Percentiles rank a stretch among this genome's conserved stretches.
These are phyloP conservation scores for Oncorhynchus clarkii DNA, from an alignment of 2,113 vertebrate species.

Conservation along the genomic window DNA sequence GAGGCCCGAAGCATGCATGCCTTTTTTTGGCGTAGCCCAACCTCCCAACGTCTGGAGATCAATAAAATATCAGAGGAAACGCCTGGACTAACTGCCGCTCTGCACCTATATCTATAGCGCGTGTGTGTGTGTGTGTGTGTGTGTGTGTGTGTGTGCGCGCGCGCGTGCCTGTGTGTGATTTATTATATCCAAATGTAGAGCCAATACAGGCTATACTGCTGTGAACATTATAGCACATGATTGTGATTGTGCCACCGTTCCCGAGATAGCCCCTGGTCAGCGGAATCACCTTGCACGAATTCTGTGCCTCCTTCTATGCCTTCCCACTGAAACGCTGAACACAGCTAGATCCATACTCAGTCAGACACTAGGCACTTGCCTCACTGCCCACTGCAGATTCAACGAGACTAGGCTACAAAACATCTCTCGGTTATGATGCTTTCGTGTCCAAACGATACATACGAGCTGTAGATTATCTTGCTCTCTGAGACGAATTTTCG, in stretches of 20 bases:
- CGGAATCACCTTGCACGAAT: not conserved
- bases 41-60: constrained; percentile 25
- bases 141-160: constrained; percentile 1
- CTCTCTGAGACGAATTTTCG: not conserved
- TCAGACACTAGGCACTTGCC: not conserved
- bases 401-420: not conserved
- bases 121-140: constrained; percentile 7
- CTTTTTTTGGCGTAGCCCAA: constrained; percentile 23
- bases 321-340: constrained; percentile 10
- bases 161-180: not conserved
- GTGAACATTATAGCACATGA: not conserved
- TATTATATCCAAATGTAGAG: not conserved
- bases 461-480: not conserved
- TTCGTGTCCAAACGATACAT: not conserved
- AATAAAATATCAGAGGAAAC: constrained; percentile 36
- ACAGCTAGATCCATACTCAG: not conserved
- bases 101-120: constrained; percentile 5
- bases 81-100: constrained; percentile 40
- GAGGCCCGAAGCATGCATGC: constrained; percentile 13
- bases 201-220: not conserved
- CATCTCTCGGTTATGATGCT: not conserved
- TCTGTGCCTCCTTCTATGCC: not conserved
- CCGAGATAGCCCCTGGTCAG: constrained; percentile 4
- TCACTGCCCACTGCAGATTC: constrained; percentile 15
- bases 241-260: not conserved